Conservation (phyloP, 2,888 invertebrate genomes). For the Melinaea menophilus region DNA sequence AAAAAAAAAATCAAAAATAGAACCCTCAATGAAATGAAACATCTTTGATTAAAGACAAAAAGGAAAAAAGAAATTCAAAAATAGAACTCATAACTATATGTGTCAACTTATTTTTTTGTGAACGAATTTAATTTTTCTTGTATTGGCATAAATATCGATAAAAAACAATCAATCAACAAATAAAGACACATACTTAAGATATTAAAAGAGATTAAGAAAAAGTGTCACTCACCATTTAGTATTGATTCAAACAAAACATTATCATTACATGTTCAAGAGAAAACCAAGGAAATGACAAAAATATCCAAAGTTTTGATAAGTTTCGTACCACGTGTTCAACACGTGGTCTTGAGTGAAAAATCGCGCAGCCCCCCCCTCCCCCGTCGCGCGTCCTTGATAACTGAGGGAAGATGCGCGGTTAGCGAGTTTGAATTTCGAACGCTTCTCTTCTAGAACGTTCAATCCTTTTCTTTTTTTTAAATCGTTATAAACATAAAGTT, state of each 20-base stretch:
- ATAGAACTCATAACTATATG: no score
- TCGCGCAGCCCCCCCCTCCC: slow-evolving; percentile 58
- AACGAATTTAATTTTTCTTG: no score
- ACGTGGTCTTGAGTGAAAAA: slow-evolving; percentile 75
- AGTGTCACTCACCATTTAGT: slow-evolving; percentile 3
- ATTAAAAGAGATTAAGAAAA: background rate
- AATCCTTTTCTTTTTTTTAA: background rate
- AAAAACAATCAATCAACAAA: background rate
- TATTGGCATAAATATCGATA: no score
- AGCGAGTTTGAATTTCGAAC: slow-evolving; percentile 31
- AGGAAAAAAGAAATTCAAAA: no score
- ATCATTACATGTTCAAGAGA: slow-evolving; percentile 28
- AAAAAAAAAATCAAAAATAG: no score
- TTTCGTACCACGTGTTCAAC: slow-evolving; percentile 61
- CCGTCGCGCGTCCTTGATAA: slow-evolving; percentile 49
- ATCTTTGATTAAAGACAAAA: no score
- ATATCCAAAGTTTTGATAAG: slow-evolving; percentile 66
- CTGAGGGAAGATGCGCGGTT: slow-evolving; percentile 45
- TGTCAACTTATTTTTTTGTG: no score
- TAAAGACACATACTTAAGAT: background rate
- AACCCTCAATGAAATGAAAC: no score
- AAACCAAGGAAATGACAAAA: slow-evolving; percentile 29
- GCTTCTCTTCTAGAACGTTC: background rate
- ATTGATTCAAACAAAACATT: slow-evolving; percentile 19
- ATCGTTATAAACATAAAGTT: no score